Base-by-base conservation (phyloP, 2,797 vertebrate species). In the Gymnopithys bicolor region DNA sequence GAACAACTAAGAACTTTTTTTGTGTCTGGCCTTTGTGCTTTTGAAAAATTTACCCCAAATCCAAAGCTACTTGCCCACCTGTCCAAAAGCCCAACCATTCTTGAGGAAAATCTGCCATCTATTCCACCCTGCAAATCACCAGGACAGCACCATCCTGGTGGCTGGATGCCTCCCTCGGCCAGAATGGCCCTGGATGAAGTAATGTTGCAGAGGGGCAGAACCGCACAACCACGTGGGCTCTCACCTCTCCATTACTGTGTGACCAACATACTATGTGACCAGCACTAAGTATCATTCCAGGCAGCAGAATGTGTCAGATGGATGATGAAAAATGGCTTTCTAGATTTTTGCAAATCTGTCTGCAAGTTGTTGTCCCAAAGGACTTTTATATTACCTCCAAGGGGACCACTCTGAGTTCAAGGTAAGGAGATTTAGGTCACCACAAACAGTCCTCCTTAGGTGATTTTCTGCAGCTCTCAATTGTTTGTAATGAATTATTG, bases 181-280 rank as follows among this genome's bases (percentile, higher is more conserved):
- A 64, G 59, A 22, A 45, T 1, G 1, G 41, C 32, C 7, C 1
- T 3, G 51, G 32, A 24, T 49, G 68, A n/a, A 43, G 27, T 13
- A 55, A 55, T 35, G 23, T 9, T 55, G 24, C 35, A 30, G 24
- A 18, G 48, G 35, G 10, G 10, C 66, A 39, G 33, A 45, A 13
- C 66, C 84, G 52, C 15, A 8, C 18, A 59, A 43, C 45, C 0
- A 0, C 4, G 10, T 0, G 0, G 55, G 43, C 21, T 60, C 64
- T 60, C 7, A 41, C 13, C 45, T 85, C 64, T 60, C 87, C 2
- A 0, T 41, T 60, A 10, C n/a, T 53, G 2, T 13, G 45, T 60
- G 49, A 71, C 60, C 76, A 71, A 52, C 32, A 37, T 60, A 9
- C n/a, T 49, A 2, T 11, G 37, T 60, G 49, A 71, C 60, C 76